Evolutionary conservation across 2,113 vertebrate genomes (phyloP), one percentile per base, ranked within the genome.

Genomic region (Geococcyx californianus): DNA sequence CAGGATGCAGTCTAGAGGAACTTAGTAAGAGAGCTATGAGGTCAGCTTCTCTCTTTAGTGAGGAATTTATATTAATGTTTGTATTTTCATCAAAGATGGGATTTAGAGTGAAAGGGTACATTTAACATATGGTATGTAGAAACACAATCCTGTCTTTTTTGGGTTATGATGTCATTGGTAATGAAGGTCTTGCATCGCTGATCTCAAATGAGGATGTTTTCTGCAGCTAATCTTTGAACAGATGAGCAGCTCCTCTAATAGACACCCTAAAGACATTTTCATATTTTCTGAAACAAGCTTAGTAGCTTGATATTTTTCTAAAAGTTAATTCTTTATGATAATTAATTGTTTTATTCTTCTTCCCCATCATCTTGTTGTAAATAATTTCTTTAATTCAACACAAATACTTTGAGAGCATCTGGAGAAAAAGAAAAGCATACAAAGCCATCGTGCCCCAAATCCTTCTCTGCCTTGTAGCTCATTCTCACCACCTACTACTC

Each of bases 221-320:
- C 76, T 93, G 55, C 47, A 68, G 49, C 68, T 90, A 59, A 81
- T 78, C 63, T 63, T 79, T 63, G 78, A 86, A 62, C 45, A 85
- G 75, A 74, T 52, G 38, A 84, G 52, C 79, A 95, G 72, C 74
- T 72, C 44, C 38, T 66, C 38, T 63, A 40, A 69, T 25, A 87
- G 63, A 34, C 34, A 77, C 24, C 16, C 72, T 40, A n/a, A 91
- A 88, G 58, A 38, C 10, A 70, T 86, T 90, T 78, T 36, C 7
- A 4, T 86, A 51, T 72, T 68, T 89, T 92, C 78, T 68, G 23
- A 75, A 84, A 63, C 33, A 68, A 67, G 78, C 75, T 44, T 60
- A 82, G 33, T 78, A 81, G 25, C 42, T 67, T 34, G 28, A 55
- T 93, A 33, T 54, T 95, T 96, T 95, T 93, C 28, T 56, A 86